These are phyloP conservation scores for Glareola pratincola DNA, from an alignment of 2,113 vertebrate species.

Conservation along the genomic window DNA sequence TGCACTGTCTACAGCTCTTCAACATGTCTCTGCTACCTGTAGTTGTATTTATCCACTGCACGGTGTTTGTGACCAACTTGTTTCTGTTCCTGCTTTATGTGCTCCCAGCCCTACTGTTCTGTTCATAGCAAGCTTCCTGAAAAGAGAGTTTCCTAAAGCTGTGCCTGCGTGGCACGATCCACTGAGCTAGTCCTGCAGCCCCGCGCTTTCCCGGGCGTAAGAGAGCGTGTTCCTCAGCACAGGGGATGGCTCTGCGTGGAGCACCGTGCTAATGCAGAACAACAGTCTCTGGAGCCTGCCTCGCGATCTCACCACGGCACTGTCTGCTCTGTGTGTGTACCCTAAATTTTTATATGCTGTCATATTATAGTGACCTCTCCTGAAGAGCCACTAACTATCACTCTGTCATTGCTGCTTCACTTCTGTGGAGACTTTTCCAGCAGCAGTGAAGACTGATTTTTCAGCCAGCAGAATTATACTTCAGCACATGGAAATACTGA, in stretches of 20 bases:
- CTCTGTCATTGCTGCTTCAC: fast-evolving
- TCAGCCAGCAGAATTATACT: not conserved
- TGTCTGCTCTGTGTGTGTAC: not conserved
- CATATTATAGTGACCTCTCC: not conserved
- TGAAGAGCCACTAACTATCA: not conserved
- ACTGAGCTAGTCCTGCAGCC: not conserved
- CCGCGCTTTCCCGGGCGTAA: not conserved
- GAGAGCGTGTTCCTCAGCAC: not conserved
- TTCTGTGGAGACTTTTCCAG: not conserved
- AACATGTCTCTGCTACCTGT: not conserved
- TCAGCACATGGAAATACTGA: not conserved
- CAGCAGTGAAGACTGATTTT: not conserved
- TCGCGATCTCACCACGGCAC: fast-evolving
- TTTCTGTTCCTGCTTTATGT: not conserved
- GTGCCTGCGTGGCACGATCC: fast-evolving
- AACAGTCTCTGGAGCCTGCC: not conserved
- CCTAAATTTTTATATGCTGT: not conserved
- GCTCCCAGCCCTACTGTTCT: not conserved
- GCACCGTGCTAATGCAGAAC: not conserved
- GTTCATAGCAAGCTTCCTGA: not conserved
- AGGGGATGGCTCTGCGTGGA: not conserved
- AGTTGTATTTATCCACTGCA: not conserved
- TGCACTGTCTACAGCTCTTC: not conserved
- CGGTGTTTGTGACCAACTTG: fast-evolving
- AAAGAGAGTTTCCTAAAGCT: not conserved